Conservation (phyloP, 2,797 vertebrate species). For the Macropus fuliginosus region DNA sequence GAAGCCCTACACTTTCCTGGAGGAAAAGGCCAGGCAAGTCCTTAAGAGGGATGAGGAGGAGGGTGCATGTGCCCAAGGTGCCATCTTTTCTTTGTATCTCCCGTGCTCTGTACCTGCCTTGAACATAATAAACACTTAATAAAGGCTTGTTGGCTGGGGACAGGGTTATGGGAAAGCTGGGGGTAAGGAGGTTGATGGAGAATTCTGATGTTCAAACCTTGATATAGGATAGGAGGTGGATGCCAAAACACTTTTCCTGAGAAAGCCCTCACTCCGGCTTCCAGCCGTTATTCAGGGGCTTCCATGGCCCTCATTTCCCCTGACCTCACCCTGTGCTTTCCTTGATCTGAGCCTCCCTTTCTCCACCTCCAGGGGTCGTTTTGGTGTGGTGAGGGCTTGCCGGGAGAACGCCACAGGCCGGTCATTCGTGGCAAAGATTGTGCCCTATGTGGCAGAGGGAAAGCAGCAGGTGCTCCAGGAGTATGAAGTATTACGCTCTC, state of each 20-base stretch:
- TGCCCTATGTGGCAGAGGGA: constrained; percentile 93
- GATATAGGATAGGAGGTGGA: background rate
- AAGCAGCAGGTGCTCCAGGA: constrained; percentile 95
- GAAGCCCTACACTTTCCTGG: constrained; percentile 99
- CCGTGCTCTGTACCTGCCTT: background rate
- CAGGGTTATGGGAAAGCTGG: background rate
- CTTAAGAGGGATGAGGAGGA: background rate
- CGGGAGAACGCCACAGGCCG: constrained; percentile 96
- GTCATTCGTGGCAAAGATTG: constrained; percentile 97
- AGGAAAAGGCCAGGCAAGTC: constrained; percentile 96
- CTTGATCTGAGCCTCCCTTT: background rate
- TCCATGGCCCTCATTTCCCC: background rate
- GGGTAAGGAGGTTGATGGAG: background rate
- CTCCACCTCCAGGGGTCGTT: constrained; percentile 90
- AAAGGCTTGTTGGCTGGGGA: background rate
- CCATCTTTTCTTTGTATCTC: background rate
- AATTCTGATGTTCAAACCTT: background rate
- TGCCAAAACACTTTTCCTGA: background rate
- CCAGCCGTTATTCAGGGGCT: constrained; percentile 18
- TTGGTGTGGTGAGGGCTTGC: constrained; percentile 96
- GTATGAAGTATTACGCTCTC: constrained; percentile 95
- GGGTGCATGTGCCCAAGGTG: background rate
- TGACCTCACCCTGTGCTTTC: constrained; percentile 33
- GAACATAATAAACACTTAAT: background rate
- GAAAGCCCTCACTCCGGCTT: background rate